Base-by-base conservation (phyloP, 2,888 invertebrate genomes). In the Meloe dianella region DNA sequence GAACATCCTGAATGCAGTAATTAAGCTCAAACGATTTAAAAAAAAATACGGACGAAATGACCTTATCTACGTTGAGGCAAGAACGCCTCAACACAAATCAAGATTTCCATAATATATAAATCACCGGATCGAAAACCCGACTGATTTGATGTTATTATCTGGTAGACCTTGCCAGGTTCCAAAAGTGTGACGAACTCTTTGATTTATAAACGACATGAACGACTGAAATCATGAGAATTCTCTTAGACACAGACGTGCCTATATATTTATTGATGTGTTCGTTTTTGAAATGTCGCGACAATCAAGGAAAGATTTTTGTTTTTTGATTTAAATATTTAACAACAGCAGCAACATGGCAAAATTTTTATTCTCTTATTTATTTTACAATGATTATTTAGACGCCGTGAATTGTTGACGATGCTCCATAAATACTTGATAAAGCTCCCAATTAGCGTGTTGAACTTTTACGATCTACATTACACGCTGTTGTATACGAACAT, bases 51-150 rank as follows among this genome's bases (percentile, higher is more conserved):
- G n/a, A 17, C 22, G 54, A 27, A 54, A 54, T 54, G 54, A 54
- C 54, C 54, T 54, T 54, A 54, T 54, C 54, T 54, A 27, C 12
- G 14, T 54, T 54, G 24, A 54, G 24, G 54, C 38, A 65, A 76
- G 75, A 79, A 79, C 79, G 79, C 78, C 79, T 78, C 79, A 73
- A 81, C 81, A 83, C 83, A 82, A 82, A 83, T 82, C 83, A 82
- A 79, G 72, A 76, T 81, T 79, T 78, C 80, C 80, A 81, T 74
- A 72, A 66, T 74, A 79, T 82, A 82, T 81, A 82, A 81, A 81
- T 81, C 77, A 69, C 69, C 56, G 72, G 64, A 75, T 75, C 72
- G 66, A 72, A 65, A 32, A 63, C 57, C 64, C 63, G 66, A 71
- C 71, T 71, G 74, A 76, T 73, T 74, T 71, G 71, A 72, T 71